Base-by-base conservation (phyloP, 2,888 invertebrate species). In the Xestia rhomboidea region DNA sequence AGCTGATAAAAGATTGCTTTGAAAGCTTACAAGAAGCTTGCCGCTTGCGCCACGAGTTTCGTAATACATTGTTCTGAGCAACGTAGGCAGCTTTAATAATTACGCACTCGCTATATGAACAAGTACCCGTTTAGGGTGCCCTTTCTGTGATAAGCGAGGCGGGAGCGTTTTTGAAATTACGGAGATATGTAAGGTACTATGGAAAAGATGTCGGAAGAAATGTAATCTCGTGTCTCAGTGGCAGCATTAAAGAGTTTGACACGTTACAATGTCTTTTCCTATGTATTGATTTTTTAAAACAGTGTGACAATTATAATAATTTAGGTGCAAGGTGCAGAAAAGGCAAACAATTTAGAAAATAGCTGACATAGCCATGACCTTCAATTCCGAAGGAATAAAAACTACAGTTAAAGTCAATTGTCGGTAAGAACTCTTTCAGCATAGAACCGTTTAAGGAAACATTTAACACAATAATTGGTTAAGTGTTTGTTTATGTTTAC, bases 11-110 rank as follows among this genome's bases (percentile, higher is more conserved):
- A 70, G 57, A 78, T 78, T 78, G 74, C 67, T 82, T 84, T 69
- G 79, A 77, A 80, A 88, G 88, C 88, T 86, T 54, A 54, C 68
- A 78, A 84, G 87, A 85, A 78, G 77, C 67, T 91, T 89, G 81
- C 90, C 77, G 77, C 67, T 91, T 89, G 81, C 90, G 82, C 85
- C 87, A 91, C 68, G 68, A 82, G 77, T 88, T 90, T 88, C 87
- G 84, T 85, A 82, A 87, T 73, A 85, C 89, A 90, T 90, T 90
- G 90, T 91, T 90, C 83, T 75, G 71, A 76, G 79, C 70, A 46
- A 70, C 72, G 86, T 86, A 81, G 82, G 84, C 60, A 76, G 84
- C 76, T 81, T 77, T 70, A 68, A 75, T 77, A 75, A 87, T 87
- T 74, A 81, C 75, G 82, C 69, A 81, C 67, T 64, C 60, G 34